Evolutionary conservation across 1,140 invertebrate species (phyloP).

Genomic region (Phthorimaea operculella): DNA sequence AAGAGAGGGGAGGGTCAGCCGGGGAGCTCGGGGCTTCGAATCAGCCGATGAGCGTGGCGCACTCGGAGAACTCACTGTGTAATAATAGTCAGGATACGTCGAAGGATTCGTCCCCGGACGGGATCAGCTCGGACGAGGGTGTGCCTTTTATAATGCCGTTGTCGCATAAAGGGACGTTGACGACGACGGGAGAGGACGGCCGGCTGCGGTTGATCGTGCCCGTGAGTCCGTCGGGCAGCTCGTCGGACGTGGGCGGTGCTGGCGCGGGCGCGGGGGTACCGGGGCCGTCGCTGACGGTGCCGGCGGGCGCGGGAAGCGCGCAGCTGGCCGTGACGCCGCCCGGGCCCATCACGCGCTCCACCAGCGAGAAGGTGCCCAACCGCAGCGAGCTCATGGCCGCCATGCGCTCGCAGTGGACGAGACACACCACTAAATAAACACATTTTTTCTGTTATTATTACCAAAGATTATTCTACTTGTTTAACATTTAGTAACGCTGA

Average conservation of each 20-base stretch:
- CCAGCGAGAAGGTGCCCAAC: constrained; percentile 85
- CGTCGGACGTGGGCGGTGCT: constrained; percentile 26
- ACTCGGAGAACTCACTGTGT: constrained; percentile 44
- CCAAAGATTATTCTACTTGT: too few relatives aligned
- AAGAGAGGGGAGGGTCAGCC: constrained; percentile 25
- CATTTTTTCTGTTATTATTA: not conserved
- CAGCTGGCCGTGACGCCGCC: constrained; percentile 27
- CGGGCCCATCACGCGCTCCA: constrained; percentile 79
- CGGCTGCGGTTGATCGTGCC: constrained; percentile 69
- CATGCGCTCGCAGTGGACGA: constrained; percentile 81
- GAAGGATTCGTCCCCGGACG: constrained; percentile 45
- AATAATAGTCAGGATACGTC: constrained; percentile 40
- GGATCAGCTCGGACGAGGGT: constrained; percentile 49
- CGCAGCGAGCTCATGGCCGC: constrained; percentile 86
- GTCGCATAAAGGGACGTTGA: constrained; percentile 72
- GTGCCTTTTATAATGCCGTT: constrained; percentile 74
- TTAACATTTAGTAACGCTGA: too few relatives aligned
- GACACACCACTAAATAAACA: constrained; percentile 85
- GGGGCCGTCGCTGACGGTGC: constrained; percentile 57
- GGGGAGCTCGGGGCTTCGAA: constrained; percentile 30
- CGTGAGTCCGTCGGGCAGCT: constrained; percentile 53
- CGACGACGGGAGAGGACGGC: constrained; percentile 69
- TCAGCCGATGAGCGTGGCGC: constrained; percentile 44
- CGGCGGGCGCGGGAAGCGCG: constrained; percentile 28
- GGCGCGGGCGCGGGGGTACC: constrained; percentile 32